Conservation (phyloP, 2,113 vertebrate species). For the Mormoops blainvillei region DNA sequence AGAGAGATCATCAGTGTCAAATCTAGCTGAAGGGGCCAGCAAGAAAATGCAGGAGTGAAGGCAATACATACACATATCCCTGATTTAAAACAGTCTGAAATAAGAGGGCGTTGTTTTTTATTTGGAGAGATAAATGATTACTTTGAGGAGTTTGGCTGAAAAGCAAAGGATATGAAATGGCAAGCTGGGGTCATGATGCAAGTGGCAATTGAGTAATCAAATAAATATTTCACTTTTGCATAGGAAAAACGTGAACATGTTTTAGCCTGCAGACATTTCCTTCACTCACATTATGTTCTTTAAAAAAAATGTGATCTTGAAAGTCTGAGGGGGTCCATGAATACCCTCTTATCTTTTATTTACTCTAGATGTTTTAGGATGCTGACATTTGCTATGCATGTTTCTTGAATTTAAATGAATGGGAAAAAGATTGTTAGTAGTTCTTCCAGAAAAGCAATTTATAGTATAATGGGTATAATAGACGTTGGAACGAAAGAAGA, state of each 20-base stretch:
- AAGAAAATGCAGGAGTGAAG: background rate
- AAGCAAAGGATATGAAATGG: background rate
- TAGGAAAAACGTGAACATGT: background rate
- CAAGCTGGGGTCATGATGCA: background rate
- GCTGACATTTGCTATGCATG: background rate
- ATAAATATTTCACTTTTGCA: background rate
- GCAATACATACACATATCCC: fast-evolving
- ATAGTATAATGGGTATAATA: background rate
- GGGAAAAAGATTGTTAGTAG: background rate
- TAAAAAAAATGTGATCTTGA: background rate
- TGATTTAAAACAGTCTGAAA: background rate
- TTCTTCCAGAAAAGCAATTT: slow-evolving; percentile 14
- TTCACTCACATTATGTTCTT: background rate
- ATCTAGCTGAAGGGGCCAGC: background rate
- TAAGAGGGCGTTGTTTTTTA: background rate
- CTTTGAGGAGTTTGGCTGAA: background rate
- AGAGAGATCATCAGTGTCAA: background rate
- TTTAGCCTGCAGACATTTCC: background rate
- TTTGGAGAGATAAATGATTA: background rate
- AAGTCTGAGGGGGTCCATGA: background rate
- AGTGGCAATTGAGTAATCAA: background rate
- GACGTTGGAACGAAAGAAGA: background rate
- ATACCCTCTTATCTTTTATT: background rate
- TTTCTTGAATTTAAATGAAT: slow-evolving; percentile 13
- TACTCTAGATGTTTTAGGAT: background rate